Percentiles rank a stretch among this genome's conserved stretches.
Evolutionary conservation across 35 echinoderm and acorn worm genomes (phyloP).

Genomic region (Patiria miniata): DNA sequence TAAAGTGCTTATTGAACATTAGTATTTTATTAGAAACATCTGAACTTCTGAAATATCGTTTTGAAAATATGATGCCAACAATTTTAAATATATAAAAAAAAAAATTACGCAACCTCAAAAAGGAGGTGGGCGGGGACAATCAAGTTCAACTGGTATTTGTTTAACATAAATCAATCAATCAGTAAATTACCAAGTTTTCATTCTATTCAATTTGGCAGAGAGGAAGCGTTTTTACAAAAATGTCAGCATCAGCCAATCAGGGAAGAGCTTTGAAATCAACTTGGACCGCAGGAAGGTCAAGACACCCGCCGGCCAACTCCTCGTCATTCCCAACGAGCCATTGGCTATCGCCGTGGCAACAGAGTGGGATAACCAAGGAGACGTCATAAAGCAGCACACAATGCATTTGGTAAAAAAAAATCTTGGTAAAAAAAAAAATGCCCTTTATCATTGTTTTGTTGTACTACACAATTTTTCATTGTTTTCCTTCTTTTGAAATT

Average conservation of each 20-base stretch:
- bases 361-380: slow-evolving; percentile 88
- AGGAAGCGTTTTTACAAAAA: slow-evolving; percentile 91
- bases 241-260: slow-evolving; percentile 86
- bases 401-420: slow-evolving; percentile 85
- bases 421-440: neutral
- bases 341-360: slow-evolving; percentile 85
- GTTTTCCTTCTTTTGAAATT: neutral
- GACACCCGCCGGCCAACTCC: slow-evolving; percentile 75
- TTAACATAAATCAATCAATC: too few relatives aligned
- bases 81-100: too few relatives aligned
- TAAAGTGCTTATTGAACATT: too few relatives aligned
- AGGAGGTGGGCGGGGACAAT: too few relatives aligned
- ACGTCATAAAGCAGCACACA: slow-evolving; percentile 77
- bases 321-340: slow-evolving; percentile 82
- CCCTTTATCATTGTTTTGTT: neutral
- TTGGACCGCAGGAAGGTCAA: slow-evolving; percentile 85
- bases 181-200: neutral
- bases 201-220: slow-evolving; percentile 45
- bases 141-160: too few relatives aligned
- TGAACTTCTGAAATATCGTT: too few relatives aligned
- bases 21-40: too few relatives aligned
- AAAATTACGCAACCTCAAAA: too few relatives aligned
- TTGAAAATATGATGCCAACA: too few relatives aligned
- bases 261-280: slow-evolving; percentile 84
- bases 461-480: neutral